These are phyloP conservation scores for Ailuropoda melanoleuca DNA, from an alignment of 2,113 vertebrate genomes.

Conservation along the genomic window DNA sequence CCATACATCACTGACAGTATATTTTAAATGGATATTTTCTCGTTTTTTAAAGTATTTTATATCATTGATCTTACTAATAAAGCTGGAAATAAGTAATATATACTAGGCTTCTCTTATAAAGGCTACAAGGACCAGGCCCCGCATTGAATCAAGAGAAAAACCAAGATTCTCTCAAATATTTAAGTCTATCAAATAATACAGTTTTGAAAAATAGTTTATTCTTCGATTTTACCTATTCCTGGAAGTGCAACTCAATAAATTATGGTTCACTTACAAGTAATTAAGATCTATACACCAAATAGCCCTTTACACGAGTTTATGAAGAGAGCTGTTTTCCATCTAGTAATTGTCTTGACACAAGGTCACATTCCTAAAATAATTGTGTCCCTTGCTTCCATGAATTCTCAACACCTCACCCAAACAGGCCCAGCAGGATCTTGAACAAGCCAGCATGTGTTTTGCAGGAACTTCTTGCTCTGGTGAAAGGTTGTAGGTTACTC, in stretches of 20 bases:
- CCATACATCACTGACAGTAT: neutral
- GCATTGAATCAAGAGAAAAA: neutral
- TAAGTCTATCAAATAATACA: conserved; percentile 24
- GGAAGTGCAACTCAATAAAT: neutral
- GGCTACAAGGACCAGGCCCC: neutral
- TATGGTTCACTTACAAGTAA: neutral
- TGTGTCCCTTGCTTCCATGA: neutral
- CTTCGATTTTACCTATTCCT: conserved; percentile 25
- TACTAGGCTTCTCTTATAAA: neutral
- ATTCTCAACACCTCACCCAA: conserved; percentile 79
- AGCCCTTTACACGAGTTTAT: neutral
- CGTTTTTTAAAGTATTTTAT: conserved; percentile 14
- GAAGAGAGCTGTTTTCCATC: neutral
- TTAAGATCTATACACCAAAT: neutral
- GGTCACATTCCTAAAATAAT: neutral
- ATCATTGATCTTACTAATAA: neutral
- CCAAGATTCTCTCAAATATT: conserved; percentile 16
- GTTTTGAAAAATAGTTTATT: conserved; percentile 41
- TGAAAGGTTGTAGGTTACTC: conserved; percentile 56
- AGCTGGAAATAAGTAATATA: neutral
- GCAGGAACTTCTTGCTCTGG: conserved; percentile 75
- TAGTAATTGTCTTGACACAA: neutral
- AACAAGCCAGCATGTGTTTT: conserved; percentile 72
- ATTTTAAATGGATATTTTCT: neutral
- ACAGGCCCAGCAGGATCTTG: conserved; percentile 72